phyloP scores from a whole-genome alignment of 2,797 vertebrate species.

The Strix occidentalis region DNA sequence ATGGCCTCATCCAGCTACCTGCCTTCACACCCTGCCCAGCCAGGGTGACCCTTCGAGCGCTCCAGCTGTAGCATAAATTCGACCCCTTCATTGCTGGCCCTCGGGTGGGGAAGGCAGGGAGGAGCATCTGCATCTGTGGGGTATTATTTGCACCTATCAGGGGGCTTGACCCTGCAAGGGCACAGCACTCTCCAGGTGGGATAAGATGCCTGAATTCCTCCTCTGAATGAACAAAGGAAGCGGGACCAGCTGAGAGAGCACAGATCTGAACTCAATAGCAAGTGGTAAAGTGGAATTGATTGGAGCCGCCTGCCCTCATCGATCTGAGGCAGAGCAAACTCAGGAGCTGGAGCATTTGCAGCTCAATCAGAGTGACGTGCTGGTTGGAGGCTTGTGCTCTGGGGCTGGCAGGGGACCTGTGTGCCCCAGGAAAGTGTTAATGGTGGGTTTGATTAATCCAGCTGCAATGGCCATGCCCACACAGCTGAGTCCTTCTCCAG shows the following conservation, averaged over 20 bases:
- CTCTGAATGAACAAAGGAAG: neutral
- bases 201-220: neutral
- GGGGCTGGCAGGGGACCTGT: neutral
- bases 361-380: neutral
- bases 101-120: neutral
- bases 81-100: neutral
- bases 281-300: slow-evolving; percentile 52
- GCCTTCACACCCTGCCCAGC: neutral
- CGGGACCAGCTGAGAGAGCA: neutral
- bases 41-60: neutral
- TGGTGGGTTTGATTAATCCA: slow-evolving; percentile 24
- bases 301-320: neutral
- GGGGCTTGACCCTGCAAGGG: neutral
- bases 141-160: neutral
- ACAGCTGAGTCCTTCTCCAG: neutral
- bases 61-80: neutral
- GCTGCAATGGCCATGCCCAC: neutral
- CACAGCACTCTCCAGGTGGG: neutral
- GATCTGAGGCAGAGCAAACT: slow-evolving; percentile 21
- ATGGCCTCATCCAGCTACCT: neutral
- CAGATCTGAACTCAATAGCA: neutral
- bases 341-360: slow-evolving; percentile 33
- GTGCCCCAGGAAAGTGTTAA: neutral
- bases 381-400: neutral
- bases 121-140: neutral